Evolutionary conservation across 2,888 invertebrate genomes (phyloP), one percentile per base, ranked within the genome.

Genomic region (Nemoura dubitans): DNA sequence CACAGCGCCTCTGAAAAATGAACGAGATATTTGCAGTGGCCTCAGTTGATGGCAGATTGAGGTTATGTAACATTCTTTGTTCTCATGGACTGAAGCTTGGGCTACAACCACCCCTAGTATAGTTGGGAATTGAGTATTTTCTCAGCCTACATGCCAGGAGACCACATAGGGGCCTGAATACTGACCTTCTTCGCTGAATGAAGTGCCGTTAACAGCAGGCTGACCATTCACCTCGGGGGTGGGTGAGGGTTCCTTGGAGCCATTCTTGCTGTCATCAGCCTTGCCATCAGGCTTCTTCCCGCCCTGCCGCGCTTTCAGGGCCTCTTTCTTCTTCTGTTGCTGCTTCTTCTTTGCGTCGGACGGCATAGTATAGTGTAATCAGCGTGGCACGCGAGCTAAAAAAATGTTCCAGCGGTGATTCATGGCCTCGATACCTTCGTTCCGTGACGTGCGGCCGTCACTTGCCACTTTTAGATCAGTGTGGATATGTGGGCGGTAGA

Each of bases 261-360:
- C 92, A 89, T 91, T 91, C 59, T 84, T 84, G 3, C 88, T 89
- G 83, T 89, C 88, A 14, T 83, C 80, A 16, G 76, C 27, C 21
- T 86, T 78, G 77, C 36, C 76, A 30, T 89, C 90, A 89, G 89
- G 29, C 78, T 81, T 84, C 88, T 89, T 87, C 89, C 89, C 89
- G 90, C 91, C 81, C 25, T 93, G 93, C 87, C 96, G 94, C 88
- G 94, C 95, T 91, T 96, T 96, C 3, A 97, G 96, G 86, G 97
- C 97, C 89, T 98, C 98, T 91, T 99, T 99, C 92, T 99, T 99
- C 92, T 98, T 98, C 91, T 97, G 97, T 91, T 97, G 98, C 91
- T 98, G 96, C 91, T 98, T 97, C 94, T 99, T 99, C 92, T 99
- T 99, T 59, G 98, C 96, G 92, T 99, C 99, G 90, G 99, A 99